A percentile compares a stretch with the other conserved stretches of the same genome.
phyloP scores from a whole-genome alignment of 2,113 vertebrate genomes.

The Hippocampus mohnikei region DNA sequence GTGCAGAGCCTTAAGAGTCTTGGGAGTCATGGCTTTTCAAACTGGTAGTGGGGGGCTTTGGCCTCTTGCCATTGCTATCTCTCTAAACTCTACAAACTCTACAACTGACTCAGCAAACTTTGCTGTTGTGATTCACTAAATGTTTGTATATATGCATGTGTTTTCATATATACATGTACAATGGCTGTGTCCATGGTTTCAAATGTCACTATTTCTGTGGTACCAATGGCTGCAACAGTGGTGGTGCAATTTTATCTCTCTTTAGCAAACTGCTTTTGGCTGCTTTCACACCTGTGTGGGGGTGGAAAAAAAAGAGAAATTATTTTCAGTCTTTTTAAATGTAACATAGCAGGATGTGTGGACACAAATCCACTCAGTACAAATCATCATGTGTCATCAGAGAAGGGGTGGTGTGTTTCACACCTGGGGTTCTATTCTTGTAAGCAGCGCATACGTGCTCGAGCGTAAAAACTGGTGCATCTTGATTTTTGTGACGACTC shows the following conservation, averaged over 20 bases:
- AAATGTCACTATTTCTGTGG: background rate
- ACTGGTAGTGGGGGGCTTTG: background rate
- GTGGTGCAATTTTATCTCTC: background rate
- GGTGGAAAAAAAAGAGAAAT: background rate
- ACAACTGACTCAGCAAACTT: background rate
- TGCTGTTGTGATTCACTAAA: background rate
- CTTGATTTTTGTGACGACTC: too few species aligned
- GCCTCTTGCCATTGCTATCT: background rate
- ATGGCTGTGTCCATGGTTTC: background rate
- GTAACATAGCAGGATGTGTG: too few species aligned
- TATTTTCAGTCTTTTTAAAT: background rate
- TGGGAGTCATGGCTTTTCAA: background rate
- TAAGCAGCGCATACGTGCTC: too few species aligned
- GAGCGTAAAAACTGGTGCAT: too few species aligned
- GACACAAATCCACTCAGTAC: background rate
- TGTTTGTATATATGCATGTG: background rate
- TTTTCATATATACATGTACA: background rate
- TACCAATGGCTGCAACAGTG: conserved; percentile 1
- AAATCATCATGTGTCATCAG: background rate
- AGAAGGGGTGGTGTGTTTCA: background rate
- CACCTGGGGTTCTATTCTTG: background rate
- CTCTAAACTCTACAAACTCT: background rate
- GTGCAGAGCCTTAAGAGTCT: background rate
- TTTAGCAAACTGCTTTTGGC: conserved; percentile 7
- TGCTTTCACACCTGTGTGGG: background rate